Percentiles rank a stretch among this genome's conserved stretches.
These are phyloP conservation scores for Metridium senile DNA, from an alignment of 92 coral and sea anemone species.

Conservation along the genomic window DNA sequence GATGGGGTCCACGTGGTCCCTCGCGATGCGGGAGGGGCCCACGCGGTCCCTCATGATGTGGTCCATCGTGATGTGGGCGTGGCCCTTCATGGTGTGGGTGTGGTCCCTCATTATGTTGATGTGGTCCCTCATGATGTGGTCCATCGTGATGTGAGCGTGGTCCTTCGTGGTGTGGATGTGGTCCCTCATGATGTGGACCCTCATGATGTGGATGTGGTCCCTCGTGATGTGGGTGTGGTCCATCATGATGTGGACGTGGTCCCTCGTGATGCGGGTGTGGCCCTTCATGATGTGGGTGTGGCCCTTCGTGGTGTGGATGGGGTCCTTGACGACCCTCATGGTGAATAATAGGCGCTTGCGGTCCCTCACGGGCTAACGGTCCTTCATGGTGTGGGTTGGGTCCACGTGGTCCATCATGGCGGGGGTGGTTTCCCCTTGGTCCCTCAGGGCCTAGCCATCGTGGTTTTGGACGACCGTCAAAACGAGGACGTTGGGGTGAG, in stretches of 20 bases:
- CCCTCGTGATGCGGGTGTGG: background rate
- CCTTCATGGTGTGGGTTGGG: background rate
- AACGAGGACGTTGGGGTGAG: conserved; percentile 16
- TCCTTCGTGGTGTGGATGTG: conserved; percentile 27
- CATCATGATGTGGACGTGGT: background rate
- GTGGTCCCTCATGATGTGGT: no score
- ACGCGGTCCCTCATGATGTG: background rate
- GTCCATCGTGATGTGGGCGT: background rate
- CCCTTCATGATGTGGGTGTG: background rate
- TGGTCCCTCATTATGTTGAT: no score
- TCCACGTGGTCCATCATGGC: conserved; percentile 2
- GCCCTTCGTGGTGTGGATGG: background rate
- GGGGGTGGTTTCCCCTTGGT: conserved; percentile 14
- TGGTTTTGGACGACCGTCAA: conserved; percentile 31
- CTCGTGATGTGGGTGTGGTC: background rate
- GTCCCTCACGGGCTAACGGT: background rate
- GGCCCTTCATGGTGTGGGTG: background rate
- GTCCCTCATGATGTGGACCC: background rate
- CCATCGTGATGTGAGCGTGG: conserved; percentile 33
- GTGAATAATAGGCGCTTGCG: no score
- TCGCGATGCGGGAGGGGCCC: background rate
- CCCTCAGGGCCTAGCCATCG: conserved; percentile 26
- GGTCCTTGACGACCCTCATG: conserved; percentile 29
- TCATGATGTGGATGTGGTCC: background rate
- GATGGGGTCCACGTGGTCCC: conserved; percentile 6